Percentiles rank a stretch among this genome's conserved stretches.
phyloP scores from a whole-genome alignment of 2,888 invertebrate genomes.

The Onthophagus sagittarius region DNA sequence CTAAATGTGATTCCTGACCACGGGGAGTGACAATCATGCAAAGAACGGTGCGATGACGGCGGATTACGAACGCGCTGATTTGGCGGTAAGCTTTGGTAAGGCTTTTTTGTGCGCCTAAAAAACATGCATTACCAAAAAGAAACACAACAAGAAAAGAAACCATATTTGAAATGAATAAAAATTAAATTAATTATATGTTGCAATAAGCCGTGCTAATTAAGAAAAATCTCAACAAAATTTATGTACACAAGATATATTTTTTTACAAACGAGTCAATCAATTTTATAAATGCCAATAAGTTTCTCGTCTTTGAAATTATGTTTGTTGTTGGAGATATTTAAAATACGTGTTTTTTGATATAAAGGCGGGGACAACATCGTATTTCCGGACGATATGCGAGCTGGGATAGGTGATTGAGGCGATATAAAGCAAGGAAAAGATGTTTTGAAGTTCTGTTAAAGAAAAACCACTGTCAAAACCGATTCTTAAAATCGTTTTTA shows the following conservation, averaged over 20 bases:
- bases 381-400: no score
- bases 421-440: no score
- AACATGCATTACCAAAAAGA: slow-evolving; percentile 34
- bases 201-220: neutral
- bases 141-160: slow-evolving; percentile 7
- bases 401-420: no score
- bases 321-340: no score
- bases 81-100: slow-evolving; percentile 44
- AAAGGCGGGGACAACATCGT: no score
- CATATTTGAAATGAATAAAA: neutral
- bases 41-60: slow-evolving; percentile 38
- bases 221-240: neutral
- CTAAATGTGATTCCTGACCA: slow-evolving; percentile 46
- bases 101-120: slow-evolving; percentile 43
- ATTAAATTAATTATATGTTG: neutral
- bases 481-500: no score
- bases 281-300: no score
- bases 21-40: slow-evolving; percentile 36
- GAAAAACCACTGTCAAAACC: no score
- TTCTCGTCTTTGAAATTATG: no score
- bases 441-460: no score
- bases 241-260: neutral
- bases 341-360: no score
- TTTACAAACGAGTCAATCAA: no score
- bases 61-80: slow-evolving; percentile 35